Conservation (phyloP, 2,888 invertebrate species). For the Sesia bembeciformis region DNA sequence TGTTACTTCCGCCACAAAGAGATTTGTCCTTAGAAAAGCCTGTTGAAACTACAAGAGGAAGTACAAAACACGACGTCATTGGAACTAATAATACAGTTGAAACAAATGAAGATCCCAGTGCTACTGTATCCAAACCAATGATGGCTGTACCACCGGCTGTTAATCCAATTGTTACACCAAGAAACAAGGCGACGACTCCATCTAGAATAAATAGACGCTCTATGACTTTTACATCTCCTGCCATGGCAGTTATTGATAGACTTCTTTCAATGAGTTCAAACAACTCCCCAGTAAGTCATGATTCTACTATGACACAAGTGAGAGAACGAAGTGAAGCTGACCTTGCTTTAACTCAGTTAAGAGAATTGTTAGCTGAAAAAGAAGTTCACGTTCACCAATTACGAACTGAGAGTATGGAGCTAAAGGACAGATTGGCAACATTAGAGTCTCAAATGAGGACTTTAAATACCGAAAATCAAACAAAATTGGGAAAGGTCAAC, state of each 20-base stretch:
- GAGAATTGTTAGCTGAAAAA: slow-evolving; percentile 70
- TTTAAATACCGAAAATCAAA: slow-evolving; percentile 43
- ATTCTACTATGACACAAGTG: slow-evolving; percentile 26
- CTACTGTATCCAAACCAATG: slow-evolving; percentile 51
- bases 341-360: slow-evolving; percentile 49
- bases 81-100: slow-evolving; percentile 17
- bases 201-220: slow-evolving; percentile 52
- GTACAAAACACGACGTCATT: not conserved
- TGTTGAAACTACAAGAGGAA: not conserved
- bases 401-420: slow-evolving; percentile 59
- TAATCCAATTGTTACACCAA: slow-evolving; percentile 40
- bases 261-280: slow-evolving; percentile 58
- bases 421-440: slow-evolving; percentile 54
- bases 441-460: slow-evolving; percentile 50
- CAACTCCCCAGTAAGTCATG: slow-evolving; percentile 34
- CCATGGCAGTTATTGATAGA: slow-evolving; percentile 69
- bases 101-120: slow-evolving; percentile 34
- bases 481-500: slow-evolving; percentile 47
- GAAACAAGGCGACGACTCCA: slow-evolving; percentile 42
- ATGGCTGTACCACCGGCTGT: slow-evolving; percentile 64
- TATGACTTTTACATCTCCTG: slow-evolving; percentile 61
- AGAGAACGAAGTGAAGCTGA: slow-evolving; percentile 49
- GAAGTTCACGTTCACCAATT: slow-evolving; percentile 69
- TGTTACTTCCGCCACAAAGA: slow-evolving; percentile 12
- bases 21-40: slow-evolving; percentile 1